Percentiles rank a stretch among this genome's conserved stretches.
phyloP scores from a whole-genome alignment of 2,113 vertebrate species.

The Corythoichthys haematopterus region DNA sequence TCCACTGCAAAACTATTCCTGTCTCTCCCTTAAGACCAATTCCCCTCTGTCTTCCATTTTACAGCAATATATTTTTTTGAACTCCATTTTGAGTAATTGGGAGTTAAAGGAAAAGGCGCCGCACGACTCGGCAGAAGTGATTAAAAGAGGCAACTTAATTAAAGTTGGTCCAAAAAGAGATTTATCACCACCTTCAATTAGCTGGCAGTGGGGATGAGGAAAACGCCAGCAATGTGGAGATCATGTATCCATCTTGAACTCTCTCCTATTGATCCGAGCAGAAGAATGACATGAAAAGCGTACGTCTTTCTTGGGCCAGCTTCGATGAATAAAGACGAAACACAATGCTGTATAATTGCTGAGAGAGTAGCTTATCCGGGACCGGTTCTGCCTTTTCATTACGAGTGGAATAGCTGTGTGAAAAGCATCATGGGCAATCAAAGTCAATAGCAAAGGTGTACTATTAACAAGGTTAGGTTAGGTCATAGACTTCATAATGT shows the following conservation, averaged over 20 bases:
- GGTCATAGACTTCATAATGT: no score
- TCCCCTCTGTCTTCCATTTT: not conserved
- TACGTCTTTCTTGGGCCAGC: not conserved
- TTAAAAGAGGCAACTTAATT: slow-evolving; percentile 34
- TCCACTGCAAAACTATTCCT: not conserved
- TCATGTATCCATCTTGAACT: slow-evolving; percentile 3
- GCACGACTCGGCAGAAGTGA: slow-evolving; percentile 19
- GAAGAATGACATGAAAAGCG: not conserved
- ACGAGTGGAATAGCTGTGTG: not conserved
- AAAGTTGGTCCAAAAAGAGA: slow-evolving; percentile 35
- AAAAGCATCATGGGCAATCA: not conserved
- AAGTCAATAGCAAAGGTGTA: not conserved
- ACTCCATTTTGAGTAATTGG: slow-evolving; percentile 1
- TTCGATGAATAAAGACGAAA: not conserved
- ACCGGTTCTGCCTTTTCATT: slow-evolving; percentile 4
- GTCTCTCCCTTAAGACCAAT: not conserved
- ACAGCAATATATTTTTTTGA: not conserved
- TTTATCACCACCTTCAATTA: slow-evolving; percentile 34
- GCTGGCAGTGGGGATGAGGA: not conserved
- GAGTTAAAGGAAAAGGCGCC: not conserved
- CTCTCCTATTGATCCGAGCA: not conserved
- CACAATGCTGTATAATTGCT: not conserved
- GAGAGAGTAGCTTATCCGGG: not conserved
- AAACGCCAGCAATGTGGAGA: not conserved
- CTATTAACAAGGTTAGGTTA: no score